These are phyloP conservation scores for Micrasema minimum DNA, from an alignment of 1,140 invertebrate genomes.

Conservation along the genomic window DNA sequence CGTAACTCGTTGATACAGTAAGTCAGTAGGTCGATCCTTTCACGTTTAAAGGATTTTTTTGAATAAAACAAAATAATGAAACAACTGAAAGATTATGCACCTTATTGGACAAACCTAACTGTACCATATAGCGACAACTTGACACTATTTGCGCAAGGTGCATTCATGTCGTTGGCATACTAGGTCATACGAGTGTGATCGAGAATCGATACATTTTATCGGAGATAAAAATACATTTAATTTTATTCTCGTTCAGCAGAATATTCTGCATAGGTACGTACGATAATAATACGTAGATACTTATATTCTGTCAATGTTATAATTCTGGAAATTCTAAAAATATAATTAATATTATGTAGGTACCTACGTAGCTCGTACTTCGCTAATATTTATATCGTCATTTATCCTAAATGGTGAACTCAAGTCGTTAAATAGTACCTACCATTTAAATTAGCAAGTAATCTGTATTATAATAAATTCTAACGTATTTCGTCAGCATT, in stretches of 20 bases:
- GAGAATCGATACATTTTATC: background rate
- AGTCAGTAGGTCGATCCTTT: too few species aligned
- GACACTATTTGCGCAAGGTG: constrained; percentile 4
- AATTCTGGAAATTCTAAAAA: background rate
- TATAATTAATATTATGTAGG: background rate
- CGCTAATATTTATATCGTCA: too few species aligned
- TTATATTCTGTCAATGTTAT: too few species aligned
- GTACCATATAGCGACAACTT: constrained; percentile 1
- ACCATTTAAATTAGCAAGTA: too few species aligned
- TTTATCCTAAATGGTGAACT: too few species aligned
- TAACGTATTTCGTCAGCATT: too few species aligned
- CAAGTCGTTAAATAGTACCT: too few species aligned
- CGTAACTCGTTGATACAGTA: too few species aligned
- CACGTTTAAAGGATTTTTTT: too few species aligned
- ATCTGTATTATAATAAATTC: too few species aligned
- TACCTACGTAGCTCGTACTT: background rate
- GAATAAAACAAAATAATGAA: too few species aligned
- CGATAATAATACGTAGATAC: background rate
- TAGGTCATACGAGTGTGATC: background rate
- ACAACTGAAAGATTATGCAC: too few species aligned
- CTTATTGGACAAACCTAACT: background rate
- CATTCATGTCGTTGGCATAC: background rate
- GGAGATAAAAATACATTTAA: background rate
- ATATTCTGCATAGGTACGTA: background rate
- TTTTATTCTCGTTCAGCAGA: background rate